Evolutionary conservation across 2,113 vertebrate genomes (phyloP).

Genomic region (Tychaedon coryphoeus): DNA sequence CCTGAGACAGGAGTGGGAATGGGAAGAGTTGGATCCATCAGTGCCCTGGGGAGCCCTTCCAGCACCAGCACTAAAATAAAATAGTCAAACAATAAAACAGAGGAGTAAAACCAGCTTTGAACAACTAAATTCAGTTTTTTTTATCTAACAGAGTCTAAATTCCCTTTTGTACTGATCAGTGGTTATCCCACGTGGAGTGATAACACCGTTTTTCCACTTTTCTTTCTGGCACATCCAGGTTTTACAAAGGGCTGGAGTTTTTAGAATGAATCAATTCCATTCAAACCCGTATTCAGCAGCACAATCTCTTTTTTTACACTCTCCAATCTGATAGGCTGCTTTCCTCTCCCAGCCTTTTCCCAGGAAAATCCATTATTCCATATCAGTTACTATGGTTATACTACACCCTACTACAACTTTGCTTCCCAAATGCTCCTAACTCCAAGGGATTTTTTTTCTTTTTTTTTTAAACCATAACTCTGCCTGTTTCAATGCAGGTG

Average conservation of each 20-base stretch:
- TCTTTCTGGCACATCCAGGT: not conserved
- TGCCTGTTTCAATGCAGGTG: not conserved
- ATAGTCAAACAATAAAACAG: not conserved
- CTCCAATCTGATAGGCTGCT: not conserved
- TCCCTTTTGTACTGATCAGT: not conserved
- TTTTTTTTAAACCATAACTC: not conserved
- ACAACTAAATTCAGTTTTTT: rapidly evolving
- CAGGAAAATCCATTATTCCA: not conserved
- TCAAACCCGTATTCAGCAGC: not conserved
- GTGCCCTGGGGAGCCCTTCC: rapidly evolving
- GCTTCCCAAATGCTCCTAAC: not conserved
- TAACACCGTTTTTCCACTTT: not conserved
- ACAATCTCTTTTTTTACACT: not conserved
- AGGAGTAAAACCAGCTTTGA: not conserved
- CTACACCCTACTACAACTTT: not conserved
- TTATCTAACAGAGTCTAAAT: not conserved
- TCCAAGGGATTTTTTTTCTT: not conserved
- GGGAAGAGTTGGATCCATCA: not conserved
- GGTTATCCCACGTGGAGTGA: not conserved
- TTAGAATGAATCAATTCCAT: not conserved
- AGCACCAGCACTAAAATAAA: not conserved
- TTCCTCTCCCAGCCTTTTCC: not conserved
- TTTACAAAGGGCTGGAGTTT: not conserved
- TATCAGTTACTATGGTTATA: not conserved
- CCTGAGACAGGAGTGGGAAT: rapidly evolving